Conservation (phyloP, 2,113 vertebrate species). For the Chamaetylas fuelleborni region DNA sequence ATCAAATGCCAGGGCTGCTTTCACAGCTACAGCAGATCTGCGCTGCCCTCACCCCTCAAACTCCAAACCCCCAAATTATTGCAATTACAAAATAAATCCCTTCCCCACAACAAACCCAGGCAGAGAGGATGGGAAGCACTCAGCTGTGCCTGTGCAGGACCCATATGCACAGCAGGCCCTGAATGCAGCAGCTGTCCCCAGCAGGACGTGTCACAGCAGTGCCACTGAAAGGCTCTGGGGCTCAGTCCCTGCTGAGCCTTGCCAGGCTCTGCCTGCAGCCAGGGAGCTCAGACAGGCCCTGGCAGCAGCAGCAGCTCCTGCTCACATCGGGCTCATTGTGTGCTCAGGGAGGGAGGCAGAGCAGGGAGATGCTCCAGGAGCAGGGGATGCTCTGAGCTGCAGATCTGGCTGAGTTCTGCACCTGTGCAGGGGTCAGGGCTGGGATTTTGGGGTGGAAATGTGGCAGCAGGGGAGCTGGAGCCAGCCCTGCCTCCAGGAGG, state of each 20-base stretch:
- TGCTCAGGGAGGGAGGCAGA: neutral
- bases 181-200: neutral
- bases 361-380: neutral
- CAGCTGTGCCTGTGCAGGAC: neutral
- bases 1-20: neutral
- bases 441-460: accelerated
- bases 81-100: neutral
- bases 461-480: neutral
- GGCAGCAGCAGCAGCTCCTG: neutral
- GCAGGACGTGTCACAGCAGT: neutral
- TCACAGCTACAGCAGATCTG: neutral
- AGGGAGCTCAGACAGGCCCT: neutral
- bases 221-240: neutral
- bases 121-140: neutral
- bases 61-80: neutral
- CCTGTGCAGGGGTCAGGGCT: neutral
- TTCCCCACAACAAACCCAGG: neutral
- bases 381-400: neutral
- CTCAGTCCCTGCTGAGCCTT: neutral
- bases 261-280: neutral
- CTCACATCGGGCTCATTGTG: accelerated
- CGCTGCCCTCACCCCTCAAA: neutral
- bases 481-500: neutral
- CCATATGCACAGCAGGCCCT: neutral
- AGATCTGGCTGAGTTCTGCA: accelerated